Evolutionary conservation across 2,113 vertebrate species (phyloP), one percentile per base, ranked within the genome.

Genomic region (Sula dactylatra): DNA sequence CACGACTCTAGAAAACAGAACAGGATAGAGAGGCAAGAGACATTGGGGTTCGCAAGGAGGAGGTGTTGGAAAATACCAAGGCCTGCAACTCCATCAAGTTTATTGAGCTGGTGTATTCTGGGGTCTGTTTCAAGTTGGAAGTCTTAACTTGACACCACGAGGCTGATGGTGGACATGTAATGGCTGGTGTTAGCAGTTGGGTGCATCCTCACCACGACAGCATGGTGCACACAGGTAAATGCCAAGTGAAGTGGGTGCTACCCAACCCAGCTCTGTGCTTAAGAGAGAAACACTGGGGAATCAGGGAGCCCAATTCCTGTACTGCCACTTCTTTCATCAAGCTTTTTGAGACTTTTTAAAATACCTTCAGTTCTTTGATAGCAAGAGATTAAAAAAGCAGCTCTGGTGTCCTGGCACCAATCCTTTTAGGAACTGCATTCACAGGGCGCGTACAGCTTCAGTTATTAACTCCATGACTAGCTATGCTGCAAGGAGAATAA

Each of bases 131-230:
- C 44, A 80, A 52, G 13, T 19, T 21, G 26, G 17, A 83, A 79
- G 55, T 47, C 54, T 67, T 71, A 42, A 64, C 25, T 40, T 26
- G 44, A 50, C 29, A n/a, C 66, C 1, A 1, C 4, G 54, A 36
- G 31, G 50, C 69, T 0, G 1, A 31, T 0, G 2, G 17, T 29
- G 42, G 65, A 44, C 61, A 86, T 0, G 1, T 38, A 47, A 42
- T 0, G 7, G 40, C 19, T 72, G 42, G 21, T 9, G 9, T 42
- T 21, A 59, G 12, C 50, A 36, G 19, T 3, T 36, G n/a, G 2
- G 0, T 9, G 17, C 59, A 59, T 15, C 54, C 49, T 90, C 38
- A 74, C 44, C 17, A 13, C 5, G 31, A 70, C 16, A 38, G 62
- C 1, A 0, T 4, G 24, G 50, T 21, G 17, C 78, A 31, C 40